A percentile compares a stretch with the other conserved stretches of the same genome.
Evolutionary conservation across 2,113 vertebrate species (phyloP).

Genomic region (Ophthalmolycus amberensis): DNA sequence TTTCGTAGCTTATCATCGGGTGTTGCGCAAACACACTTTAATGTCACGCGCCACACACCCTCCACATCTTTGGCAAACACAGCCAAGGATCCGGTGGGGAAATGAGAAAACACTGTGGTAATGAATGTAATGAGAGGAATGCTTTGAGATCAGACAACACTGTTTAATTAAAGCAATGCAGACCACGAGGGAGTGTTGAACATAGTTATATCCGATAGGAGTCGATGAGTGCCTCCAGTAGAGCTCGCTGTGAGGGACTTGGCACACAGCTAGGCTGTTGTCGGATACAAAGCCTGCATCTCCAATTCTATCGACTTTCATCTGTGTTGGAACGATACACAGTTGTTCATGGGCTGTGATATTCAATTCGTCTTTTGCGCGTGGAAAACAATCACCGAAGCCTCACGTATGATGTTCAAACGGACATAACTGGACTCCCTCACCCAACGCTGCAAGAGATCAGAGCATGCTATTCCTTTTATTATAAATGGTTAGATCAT

Average conservation of each 20-base stretch:
- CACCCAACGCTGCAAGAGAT: background rate
- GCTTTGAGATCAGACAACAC: conserved; percentile 43
- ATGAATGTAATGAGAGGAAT: conserved; percentile 59
- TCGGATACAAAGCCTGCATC: background rate
- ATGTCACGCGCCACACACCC: conserved; percentile 14
- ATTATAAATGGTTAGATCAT: background rate
- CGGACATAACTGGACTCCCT: background rate
- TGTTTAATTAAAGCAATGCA: conserved; percentile 65
- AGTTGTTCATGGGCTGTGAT: background rate
- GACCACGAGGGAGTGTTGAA: conserved; percentile 52
- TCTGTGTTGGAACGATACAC: background rate
- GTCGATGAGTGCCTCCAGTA: conserved; percentile 12
- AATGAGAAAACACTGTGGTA: conserved; percentile 55
- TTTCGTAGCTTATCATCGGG: conserved; percentile 25
- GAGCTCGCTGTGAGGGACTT: conserved; percentile 1
- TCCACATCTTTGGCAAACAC: conserved; percentile 29
- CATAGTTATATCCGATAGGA: conserved; percentile 42
- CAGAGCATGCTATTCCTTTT: background rate
- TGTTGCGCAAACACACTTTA: conserved; percentile 44
- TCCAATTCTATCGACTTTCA: background rate
- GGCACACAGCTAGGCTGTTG: conserved; percentile 8
- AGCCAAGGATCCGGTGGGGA: conserved; percentile 44
- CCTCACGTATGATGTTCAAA: background rate
- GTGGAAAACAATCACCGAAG: background rate
- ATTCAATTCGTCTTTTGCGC: background rate